Percentiles rank a stretch among this genome's conserved stretches.
Evolutionary conservation across 1,140 invertebrate genomes (phyloP).

Genomic region (Olivierus martensii): DNA sequence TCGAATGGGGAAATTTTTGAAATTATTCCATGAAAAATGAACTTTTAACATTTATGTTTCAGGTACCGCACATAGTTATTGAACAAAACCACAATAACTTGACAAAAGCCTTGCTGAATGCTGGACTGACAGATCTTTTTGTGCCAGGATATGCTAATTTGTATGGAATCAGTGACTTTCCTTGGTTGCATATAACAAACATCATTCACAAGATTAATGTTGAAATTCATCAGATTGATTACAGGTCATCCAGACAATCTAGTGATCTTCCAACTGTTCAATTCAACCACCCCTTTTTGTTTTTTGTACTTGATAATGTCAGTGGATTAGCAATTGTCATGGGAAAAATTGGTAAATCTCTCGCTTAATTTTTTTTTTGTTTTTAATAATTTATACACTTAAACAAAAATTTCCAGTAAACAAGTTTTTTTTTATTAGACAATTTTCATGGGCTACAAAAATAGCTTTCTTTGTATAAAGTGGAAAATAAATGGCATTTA

Average conservation of each 20-base stretch:
- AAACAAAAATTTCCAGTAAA: no score
- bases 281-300: conserved; percentile 18
- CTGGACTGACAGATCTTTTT: conserved; percentile 22
- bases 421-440: no score
- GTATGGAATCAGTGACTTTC: conserved; percentile 19
- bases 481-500: no score
- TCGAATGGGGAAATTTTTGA: no score
- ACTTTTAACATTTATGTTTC: conserved; percentile 3
- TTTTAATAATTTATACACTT: no score
- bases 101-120: conserved; percentile 16
- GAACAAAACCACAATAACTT: conserved; percentile 19
- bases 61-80: conserved; percentile 21
- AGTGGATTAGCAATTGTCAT: conserved; percentile 22
- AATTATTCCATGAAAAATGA: no score
- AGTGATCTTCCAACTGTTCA: background rate
- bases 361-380: no score
- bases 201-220: conserved; percentile 22
- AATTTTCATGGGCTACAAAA: no score
- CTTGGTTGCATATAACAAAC: conserved; percentile 22
- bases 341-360: conserved; percentile 17
- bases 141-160: conserved; percentile 21
- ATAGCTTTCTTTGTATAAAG: no score
- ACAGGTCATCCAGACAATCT: background rate
- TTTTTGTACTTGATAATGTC: conserved; percentile 23
- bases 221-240: conserved; percentile 14